A percentile compares a stretch with the other conserved stretches of the same genome.
Conservation (phyloP, 2,888 invertebrate genomes). For the Lysandra bellargus region DNA sequence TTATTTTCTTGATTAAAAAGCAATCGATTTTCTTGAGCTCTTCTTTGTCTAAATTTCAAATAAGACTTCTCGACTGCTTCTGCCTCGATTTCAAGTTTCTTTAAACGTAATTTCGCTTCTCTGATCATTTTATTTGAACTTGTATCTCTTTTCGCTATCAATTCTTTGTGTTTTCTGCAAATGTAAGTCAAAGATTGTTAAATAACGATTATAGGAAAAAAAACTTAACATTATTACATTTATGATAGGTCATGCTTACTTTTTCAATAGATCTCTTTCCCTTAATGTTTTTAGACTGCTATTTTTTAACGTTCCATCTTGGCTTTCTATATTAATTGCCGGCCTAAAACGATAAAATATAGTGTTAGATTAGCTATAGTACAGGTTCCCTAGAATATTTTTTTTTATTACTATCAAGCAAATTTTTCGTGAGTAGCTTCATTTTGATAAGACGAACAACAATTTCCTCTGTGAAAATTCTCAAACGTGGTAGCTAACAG, state of each 20-base stretch:
- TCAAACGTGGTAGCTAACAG: too few relatives aligned
- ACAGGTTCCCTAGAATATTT: too few relatives aligned
- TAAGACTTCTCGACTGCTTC: conserved; percentile 80
- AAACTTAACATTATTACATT: neutral
- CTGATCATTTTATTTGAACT: conserved; percentile 74
- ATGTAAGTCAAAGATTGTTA: neutral
- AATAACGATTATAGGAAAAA: neutral
- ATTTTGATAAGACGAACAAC: too few relatives aligned
- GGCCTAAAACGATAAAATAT: neutral
- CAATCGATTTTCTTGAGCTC: conserved; percentile 39
- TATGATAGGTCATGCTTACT: neutral
- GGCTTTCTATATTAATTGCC: neutral
- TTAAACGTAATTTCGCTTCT: conserved; percentile 75
- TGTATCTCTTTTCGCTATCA: conserved; percentile 46
- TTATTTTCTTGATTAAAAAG: neutral
- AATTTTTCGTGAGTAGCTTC: too few relatives aligned
- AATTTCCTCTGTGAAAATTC: too few relatives aligned
- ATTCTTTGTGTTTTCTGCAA: conserved; percentile 46
- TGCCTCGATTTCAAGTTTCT: conserved; percentile 81
- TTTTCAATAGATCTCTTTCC: neutral
- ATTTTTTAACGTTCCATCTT: neutral
- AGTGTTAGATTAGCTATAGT: too few relatives aligned
- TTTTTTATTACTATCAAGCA: too few relatives aligned
- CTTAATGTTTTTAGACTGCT: neutral
- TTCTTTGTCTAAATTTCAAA: conserved; percentile 59